Base-by-base conservation (phyloP, 64 coral and sea anemone species). In the Dendronephthya gigantea region DNA sequence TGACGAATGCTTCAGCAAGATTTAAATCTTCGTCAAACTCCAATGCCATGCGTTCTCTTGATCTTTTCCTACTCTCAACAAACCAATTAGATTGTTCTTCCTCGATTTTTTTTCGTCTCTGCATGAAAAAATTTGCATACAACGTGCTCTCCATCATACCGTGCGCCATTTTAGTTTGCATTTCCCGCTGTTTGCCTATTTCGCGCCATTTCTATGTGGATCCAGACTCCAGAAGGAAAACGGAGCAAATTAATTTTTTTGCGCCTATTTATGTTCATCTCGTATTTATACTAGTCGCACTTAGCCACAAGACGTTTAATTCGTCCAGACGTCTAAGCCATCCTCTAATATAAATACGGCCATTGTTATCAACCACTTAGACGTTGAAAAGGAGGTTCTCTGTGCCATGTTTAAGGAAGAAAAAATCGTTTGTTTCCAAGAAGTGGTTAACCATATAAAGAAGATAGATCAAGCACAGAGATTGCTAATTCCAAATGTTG, bases 401-500 rank as follows among this genome's bases (percentile, higher is more conserved):
- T n/a, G n/a, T n/a, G n/a, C n/a, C n/a, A n/a, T n/a, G n/a, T n/a
- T n/a, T n/a, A n/a, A n/a, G n/a, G n/a, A n/a, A n/a, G n/a, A n/a
- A n/a, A n/a, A n/a, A n/a, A n/a, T n/a, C n/a, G n/a, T n/a, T n/a
- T n/a, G n/a, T 85, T 85, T 85, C 83, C 83, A 85, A 85, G 83
- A 85, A 85, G 83, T 85, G 48, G 83, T 85, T 85, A 85, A 85
- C 83, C 83, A 85, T 85, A 85, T 85, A 85, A 85, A 85, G 83
- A 85, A 85, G 83, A 85, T 85, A 85, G 83, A 85, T 85, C 83
- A 85, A 85, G 83, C 83, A 85, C 83, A 85, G 83, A 84, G 82
- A 84, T 84, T 84, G 82, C 82, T 84, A 84, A 84, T 84, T 84
- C 82, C 82, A 84, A 84, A 84, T 84, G 82, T 84, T 84, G 82